These are phyloP conservation scores for Clamator glandarius DNA, from an alignment of 2,797 vertebrate genomes.

Conservation along the genomic window DNA sequence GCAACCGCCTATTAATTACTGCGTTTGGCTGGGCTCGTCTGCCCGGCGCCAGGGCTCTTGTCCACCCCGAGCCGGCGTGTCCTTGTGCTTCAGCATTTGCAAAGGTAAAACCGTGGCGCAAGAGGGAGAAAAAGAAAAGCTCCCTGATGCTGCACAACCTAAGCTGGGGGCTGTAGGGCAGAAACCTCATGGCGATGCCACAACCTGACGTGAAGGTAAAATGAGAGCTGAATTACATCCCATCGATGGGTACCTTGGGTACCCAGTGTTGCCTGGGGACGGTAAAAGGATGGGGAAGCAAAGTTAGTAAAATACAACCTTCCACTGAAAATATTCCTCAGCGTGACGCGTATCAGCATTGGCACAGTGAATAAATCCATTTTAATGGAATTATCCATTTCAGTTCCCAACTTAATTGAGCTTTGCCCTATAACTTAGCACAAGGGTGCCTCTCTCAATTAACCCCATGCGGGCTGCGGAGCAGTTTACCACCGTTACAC, in stretches of 20 bases:
- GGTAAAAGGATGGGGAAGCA: neutral
- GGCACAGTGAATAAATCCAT: conserved; percentile 10
- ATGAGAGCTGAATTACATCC: rapidly evolving
- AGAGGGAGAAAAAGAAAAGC: too few relatives aligned
- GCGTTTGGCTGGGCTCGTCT: neutral
- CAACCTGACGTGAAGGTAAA: rapidly evolving
- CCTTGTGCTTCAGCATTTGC: rapidly evolving
- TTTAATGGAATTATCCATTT: conserved; percentile 69
- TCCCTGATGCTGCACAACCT: rapidly evolving
- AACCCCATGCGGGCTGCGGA: conserved; percentile 25
- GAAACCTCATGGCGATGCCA: neutral
- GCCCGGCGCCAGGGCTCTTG: neutral
- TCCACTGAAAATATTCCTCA: conserved; percentile 14
- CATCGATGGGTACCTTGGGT: rapidly evolving
- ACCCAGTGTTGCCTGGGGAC: rapidly evolving
- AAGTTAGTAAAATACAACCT: neutral
- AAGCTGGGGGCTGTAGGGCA: neutral
- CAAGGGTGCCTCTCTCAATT: conserved; percentile 34
- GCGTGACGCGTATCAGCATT: neutral
- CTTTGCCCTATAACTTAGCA: conserved; percentile 35
- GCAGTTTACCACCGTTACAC: neutral
- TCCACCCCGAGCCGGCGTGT: rapidly evolving
- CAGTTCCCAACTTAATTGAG: conserved; percentile 49
- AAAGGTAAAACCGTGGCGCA: rapidly evolving
- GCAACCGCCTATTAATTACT: conserved; percentile 1